A percentile compares a stretch with the other conserved stretches of the same genome.
These are phyloP conservation scores for Cheilosia impressa DNA, from an alignment of 2,888 invertebrate species.

Conservation along the genomic window DNA sequence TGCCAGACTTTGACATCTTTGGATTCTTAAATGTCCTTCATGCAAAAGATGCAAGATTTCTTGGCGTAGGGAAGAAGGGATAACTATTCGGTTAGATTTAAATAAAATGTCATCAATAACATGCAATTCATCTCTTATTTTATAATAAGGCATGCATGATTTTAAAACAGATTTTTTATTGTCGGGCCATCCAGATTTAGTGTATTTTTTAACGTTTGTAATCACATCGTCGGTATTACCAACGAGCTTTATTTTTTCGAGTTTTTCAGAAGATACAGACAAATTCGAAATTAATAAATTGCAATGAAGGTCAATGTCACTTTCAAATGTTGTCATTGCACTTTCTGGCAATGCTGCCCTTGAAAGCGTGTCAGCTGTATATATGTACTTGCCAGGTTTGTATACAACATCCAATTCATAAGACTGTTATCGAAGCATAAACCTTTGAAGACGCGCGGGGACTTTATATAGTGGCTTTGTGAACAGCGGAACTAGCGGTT, in stretches of 20 bases:
- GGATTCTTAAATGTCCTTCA: conserved; percentile 58
- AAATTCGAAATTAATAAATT: conserved; percentile 60
- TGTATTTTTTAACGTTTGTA: conserved; percentile 39
- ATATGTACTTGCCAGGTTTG: conserved; percentile 33
- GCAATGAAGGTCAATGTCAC: conserved; percentile 66
- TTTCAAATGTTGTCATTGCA: conserved; percentile 56
- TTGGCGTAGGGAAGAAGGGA: conserved; percentile 30
- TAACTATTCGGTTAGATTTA: conserved; percentile 38
- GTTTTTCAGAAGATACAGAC: conserved; percentile 34
- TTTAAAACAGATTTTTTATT: conserved; percentile 31
- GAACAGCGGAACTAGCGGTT: conserved; percentile 47
- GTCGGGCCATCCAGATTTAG: not conserved
- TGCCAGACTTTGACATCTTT: conserved; percentile 50
- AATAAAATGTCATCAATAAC: conserved; percentile 56
- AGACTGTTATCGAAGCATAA: conserved; percentile 30
- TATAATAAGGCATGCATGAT: conserved; percentile 25
- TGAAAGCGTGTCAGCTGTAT: conserved; percentile 28
- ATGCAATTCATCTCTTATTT: conserved; percentile 41
- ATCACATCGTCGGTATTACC: conserved; percentile 26
- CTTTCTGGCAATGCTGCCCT: conserved; percentile 35
- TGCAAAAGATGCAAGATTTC: conserved; percentile 43
- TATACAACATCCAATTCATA: conserved; percentile 19
- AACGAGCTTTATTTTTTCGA: conserved; percentile 29
- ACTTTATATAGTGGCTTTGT: conserved; percentile 27
- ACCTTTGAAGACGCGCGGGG: conserved; percentile 31